Evolutionary conservation across 2,113 vertebrate species (phyloP), one percentile per base, ranked within the genome.

Genomic region (Myiozetetes cayanensis): DNA sequence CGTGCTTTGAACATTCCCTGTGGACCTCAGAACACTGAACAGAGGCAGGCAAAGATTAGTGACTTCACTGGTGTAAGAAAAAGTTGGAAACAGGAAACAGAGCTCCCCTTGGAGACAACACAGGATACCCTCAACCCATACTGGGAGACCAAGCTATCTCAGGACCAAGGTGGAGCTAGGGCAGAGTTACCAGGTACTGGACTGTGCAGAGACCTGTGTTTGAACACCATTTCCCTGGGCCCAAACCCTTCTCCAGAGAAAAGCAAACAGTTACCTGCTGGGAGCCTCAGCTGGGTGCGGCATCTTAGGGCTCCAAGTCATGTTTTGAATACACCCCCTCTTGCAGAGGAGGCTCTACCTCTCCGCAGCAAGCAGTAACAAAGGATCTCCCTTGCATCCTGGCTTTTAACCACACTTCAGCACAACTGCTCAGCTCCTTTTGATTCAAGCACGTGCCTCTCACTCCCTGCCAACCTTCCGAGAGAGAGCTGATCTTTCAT

Each of bases 271-370:
- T 86, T 49, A 23, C 79, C 35, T 44, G 72, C 63, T 27, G 41
- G 79, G 65, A 96, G 93, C 80, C 62, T 65, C 82, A 82, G 74
- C 74, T 95, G 91, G 87, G 95, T 62, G 94, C 1, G 87, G 94
- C 85, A 53, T 63, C 0, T 0, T 2, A 56, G 44, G 68, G 75
- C 52, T 94, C 50, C 79, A 44, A 80, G 81, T 11, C 20, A 4
- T 5, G 20, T 67, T 91, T 43, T 1, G 25, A 87, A 14, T 0
- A 3, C 44, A 74, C 2, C 6, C 44, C 43, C 65, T 93, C 23
- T 71, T 21, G 58, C 39, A 72, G 28, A 59, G 61, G 46, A 78
- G 71, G 21, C 21, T 71, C 52, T 6, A 43, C 24, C 49, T 27
- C 33, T 13, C 70, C 10, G 27, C 6, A 67, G 37, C 13, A 20